Conservation (phyloP, 2,888 invertebrate species). For the Troilus luridus region DNA sequence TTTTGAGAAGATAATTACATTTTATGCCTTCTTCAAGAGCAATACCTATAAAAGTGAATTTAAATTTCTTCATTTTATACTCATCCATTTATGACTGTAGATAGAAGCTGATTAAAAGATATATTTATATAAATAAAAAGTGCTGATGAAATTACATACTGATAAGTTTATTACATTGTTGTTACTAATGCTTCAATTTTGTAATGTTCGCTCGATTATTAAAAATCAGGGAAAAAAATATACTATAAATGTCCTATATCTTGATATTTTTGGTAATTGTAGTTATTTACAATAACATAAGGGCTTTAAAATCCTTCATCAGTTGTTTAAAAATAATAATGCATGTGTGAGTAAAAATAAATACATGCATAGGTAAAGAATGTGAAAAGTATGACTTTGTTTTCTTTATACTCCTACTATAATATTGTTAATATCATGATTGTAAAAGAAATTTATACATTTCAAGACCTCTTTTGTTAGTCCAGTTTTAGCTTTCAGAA, state of each 20-base stretch:
- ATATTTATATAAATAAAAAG: constrained; percentile 13
- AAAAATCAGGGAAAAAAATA: neutral
- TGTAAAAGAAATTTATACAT: neutral
- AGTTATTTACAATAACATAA: neutral
- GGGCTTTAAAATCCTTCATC: neutral
- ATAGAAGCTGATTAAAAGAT: neutral
- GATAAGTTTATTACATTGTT: neutral
- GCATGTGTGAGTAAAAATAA: too few species aligned
- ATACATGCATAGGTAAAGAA: neutral
- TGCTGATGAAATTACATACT: neutral
- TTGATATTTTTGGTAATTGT: neutral
- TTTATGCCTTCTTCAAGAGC: constrained; percentile 48
- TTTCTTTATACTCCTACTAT: neutral
- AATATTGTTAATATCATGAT: neutral
- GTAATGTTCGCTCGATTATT: neutral
- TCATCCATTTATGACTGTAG: neutral
- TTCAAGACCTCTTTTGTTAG: neutral
- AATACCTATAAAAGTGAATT: constrained; percentile 37
- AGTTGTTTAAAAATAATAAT: neutral
- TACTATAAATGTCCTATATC: neutral
- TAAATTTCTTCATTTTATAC: constrained; percentile 22
- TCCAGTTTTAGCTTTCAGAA: neutral
- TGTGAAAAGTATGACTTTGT: neutral
- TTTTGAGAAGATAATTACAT: constrained; percentile 41
- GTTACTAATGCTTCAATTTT: neutral